A percentile compares a stretch with the other conserved stretches of the same genome.
phyloP scores from a whole-genome alignment of 2,888 invertebrate species.

The Acanthoscelides obtectus region DNA sequence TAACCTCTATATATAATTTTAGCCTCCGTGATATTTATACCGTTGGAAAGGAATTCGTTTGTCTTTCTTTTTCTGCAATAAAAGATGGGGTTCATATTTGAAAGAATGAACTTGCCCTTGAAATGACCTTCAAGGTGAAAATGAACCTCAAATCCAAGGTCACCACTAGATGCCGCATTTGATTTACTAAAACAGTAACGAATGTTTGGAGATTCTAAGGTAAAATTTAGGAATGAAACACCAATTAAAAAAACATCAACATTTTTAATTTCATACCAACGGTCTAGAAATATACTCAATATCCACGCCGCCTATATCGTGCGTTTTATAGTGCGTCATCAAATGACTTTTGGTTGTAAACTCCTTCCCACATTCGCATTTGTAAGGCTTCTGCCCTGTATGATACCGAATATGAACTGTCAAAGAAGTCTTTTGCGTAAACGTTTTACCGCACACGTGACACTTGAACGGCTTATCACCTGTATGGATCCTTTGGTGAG shows the following conservation, averaged over 20 bases:
- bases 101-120: no score
- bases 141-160: no score
- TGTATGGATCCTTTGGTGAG: constrained; percentile 55
- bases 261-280: neutral
- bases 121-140: no score
- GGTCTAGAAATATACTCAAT: constrained; percentile 33
- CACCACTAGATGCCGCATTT: no score
- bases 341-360: constrained; percentile 56
- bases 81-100: no score
- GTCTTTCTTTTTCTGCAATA: no score
- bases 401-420: constrained; percentile 54
- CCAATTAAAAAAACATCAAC: neutral
- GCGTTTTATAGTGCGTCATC: constrained; percentile 53
- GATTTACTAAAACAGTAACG: no score
- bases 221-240: neutral
- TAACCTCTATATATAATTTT: no score
- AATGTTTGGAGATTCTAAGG: no score
- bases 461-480: constrained; percentile 55
- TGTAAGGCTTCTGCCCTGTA: constrained; percentile 53
- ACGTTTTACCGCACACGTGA: constrained; percentile 54
- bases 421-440: constrained; percentile 54
- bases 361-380: constrained; percentile 55
- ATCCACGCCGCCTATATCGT: constrained; percentile 46
- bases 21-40: no score
- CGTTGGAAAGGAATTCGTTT: no score